A percentile compares a stretch with the other conserved stretches of the same genome.
Evolutionary conservation across 2,888 invertebrate species (phyloP).

Genomic region (Pyrochroa serraticornis): DNA sequence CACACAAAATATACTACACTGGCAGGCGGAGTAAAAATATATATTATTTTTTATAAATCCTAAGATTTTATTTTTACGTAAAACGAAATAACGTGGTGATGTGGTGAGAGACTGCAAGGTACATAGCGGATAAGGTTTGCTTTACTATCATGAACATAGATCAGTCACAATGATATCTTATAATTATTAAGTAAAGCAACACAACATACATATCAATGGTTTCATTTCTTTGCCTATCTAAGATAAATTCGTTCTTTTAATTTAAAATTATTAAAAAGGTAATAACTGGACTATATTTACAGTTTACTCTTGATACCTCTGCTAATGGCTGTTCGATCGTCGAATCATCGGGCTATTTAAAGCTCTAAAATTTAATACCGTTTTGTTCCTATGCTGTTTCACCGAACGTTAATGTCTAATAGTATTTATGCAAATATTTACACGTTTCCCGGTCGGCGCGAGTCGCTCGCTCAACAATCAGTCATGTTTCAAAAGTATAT

Average conservation of each 20-base stretch:
- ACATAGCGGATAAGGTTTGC: conserved; percentile 56
- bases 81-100: conserved; percentile 34
- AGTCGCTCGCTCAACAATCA: conserved; percentile 47
- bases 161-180: conserved; percentile 56
- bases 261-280: conserved; percentile 60
- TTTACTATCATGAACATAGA: conserved; percentile 52
- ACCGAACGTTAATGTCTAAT: conserved; percentile 25
- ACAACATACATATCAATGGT: conserved; percentile 58
- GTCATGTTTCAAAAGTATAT: conserved; percentile 46
- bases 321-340: conserved; percentile 37
- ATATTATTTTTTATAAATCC: conserved; percentile 30
- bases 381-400: conserved; percentile 34
- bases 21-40: conserved; percentile 51
- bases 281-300: conserved; percentile 61
- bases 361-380: conserved; percentile 37
- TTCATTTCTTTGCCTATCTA: conserved; percentile 56
- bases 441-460: conserved; percentile 39
- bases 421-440: conserved; percentile 48
- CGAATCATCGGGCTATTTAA: conserved; percentile 34
- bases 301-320: conserved; percentile 49
- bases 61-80: conserved; percentile 30
- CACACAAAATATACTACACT: conserved; percentile 52
- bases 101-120: conserved; percentile 53
- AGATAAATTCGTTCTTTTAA: conserved; percentile 60
- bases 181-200: conserved; percentile 55